Evolutionary conservation across 92 coral and sea anemone species (phyloP).

Genomic region (Epizoanthus scotinus): DNA sequence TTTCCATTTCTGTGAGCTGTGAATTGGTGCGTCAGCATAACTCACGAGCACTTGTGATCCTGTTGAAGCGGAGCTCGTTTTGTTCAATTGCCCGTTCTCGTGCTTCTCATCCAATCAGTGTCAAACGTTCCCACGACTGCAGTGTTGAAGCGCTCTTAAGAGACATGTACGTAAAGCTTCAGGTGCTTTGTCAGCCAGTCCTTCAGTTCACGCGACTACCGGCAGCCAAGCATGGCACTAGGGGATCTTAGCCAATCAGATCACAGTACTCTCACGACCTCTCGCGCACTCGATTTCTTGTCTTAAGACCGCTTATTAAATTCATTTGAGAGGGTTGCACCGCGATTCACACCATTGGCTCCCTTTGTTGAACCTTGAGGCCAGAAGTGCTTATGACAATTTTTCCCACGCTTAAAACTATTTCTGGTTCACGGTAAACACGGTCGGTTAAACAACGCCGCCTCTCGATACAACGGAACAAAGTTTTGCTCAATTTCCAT

Average conservation of each 20-base stretch:
- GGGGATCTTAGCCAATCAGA: constrained; percentile 44
- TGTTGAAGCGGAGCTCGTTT: constrained; percentile 1
- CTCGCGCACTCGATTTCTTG: constrained; percentile 42
- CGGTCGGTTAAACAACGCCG: constrained; percentile 38
- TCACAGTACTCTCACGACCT: constrained; percentile 55
- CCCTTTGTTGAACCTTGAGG: constrained; percentile 32
- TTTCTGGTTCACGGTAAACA: constrained; percentile 56
- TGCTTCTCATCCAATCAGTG: constrained; percentile 51
- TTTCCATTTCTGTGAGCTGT: no score
- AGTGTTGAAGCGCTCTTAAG: neutral
- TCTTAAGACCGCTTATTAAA: constrained; percentile 46
- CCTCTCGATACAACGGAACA: constrained; percentile 8
- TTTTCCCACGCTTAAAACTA: constrained; percentile 72
- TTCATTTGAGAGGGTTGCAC: constrained; percentile 30
- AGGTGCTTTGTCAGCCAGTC: constrained; percentile 45
- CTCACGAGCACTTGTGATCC: neutral
- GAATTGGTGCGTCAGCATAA: neutral
- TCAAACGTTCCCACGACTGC: constrained; percentile 76
- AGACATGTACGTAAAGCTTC: constrained; percentile 20
- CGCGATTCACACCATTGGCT: constrained; percentile 27
- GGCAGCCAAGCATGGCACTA: constrained; percentile 60
- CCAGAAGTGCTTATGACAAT: constrained; percentile 27
- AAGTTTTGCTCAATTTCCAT: constrained; percentile 1
- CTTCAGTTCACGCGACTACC: constrained; percentile 55
- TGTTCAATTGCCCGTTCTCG: constrained; percentile 1